Evolutionary conservation across 2,888 invertebrate species (phyloP).

Genomic region (Bugulina stolonifera): DNA sequence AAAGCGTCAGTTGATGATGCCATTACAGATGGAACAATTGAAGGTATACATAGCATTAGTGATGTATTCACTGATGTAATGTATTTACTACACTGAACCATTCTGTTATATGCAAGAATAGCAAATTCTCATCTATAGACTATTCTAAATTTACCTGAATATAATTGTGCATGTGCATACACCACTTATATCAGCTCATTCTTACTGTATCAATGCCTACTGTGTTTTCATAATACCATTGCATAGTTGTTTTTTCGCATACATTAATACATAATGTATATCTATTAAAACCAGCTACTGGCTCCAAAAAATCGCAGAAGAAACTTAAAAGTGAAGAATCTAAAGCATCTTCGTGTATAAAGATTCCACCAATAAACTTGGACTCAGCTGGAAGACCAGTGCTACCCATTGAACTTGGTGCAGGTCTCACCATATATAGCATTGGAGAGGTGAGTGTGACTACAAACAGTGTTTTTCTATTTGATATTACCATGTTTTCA

Average conservation of each 20-base stretch:
- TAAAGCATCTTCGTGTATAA: neutral
- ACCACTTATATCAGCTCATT: too few relatives aligned
- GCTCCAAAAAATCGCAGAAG: neutral
- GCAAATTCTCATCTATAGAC: neutral
- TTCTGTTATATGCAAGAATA: neutral
- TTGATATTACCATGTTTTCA: too few relatives aligned
- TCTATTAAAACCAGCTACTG: neutral
- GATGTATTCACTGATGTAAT: too few relatives aligned
- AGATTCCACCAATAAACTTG: conserved; percentile 62
- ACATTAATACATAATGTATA: too few relatives aligned
- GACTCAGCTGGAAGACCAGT: conserved; percentile 65
- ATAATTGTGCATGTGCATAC: too few relatives aligned
- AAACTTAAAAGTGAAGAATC: neutral
- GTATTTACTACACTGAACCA: neutral
- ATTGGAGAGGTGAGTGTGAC: conserved; percentile 69
- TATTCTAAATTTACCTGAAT: too few relatives aligned
- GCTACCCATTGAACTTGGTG: conserved; percentile 67
- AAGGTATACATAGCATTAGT: neutral
- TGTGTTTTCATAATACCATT: too few relatives aligned
- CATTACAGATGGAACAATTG: too few relatives aligned
- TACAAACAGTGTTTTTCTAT: too few relatives aligned
- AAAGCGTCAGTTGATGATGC: too few relatives aligned
- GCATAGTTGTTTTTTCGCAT: too few relatives aligned
- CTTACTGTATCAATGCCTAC: too few relatives aligned
- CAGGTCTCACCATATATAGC: conserved; percentile 64